Evolutionary conservation across 2,888 invertebrate genomes (phyloP).

Genomic region (Spialia ferax): DNA sequence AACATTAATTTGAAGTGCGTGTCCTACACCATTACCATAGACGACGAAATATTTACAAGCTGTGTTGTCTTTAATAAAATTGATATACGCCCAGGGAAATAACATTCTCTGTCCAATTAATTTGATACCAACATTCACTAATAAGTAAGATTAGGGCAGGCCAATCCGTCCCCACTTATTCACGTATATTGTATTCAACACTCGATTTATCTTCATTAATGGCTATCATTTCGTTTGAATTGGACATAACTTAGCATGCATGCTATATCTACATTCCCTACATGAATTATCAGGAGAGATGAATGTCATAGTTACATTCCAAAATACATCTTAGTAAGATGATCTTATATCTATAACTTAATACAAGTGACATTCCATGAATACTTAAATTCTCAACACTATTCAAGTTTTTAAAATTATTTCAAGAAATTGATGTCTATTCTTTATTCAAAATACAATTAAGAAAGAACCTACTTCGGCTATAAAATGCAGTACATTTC

Average conservation of each 20-base stretch:
- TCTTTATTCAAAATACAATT: slow-evolving; percentile 49
- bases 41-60: slow-evolving; percentile 51
- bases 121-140: slow-evolving; percentile 43
- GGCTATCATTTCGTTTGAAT: slow-evolving; percentile 18
- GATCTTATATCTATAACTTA: background rate
- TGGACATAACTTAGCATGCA: slow-evolving; percentile 47
- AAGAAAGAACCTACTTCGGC: slow-evolving; percentile 62
- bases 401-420: no score
- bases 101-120: slow-evolving; percentile 49
- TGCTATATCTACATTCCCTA: background rate
- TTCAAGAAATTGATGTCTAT: no score
- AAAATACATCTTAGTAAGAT: no score
- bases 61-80: slow-evolving; percentile 49
- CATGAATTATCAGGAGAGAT: background rate
- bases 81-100: slow-evolving; percentile 47
- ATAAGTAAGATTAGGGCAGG: slow-evolving; percentile 42
- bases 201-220: slow-evolving; percentile 8
- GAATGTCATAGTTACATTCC: background rate
- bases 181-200: slow-evolving; percentile 13
- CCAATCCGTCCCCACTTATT: background rate
- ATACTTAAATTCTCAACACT: background rate
- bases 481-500: slow-evolving; percentile 56
- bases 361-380: background rate
- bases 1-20: slow-evolving; percentile 53
- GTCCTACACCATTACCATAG: slow-evolving; percentile 53